These are phyloP conservation scores for Thripadectes ignobilis DNA, from an alignment of 2,797 vertebrate species.

Conservation along the genomic window DNA sequence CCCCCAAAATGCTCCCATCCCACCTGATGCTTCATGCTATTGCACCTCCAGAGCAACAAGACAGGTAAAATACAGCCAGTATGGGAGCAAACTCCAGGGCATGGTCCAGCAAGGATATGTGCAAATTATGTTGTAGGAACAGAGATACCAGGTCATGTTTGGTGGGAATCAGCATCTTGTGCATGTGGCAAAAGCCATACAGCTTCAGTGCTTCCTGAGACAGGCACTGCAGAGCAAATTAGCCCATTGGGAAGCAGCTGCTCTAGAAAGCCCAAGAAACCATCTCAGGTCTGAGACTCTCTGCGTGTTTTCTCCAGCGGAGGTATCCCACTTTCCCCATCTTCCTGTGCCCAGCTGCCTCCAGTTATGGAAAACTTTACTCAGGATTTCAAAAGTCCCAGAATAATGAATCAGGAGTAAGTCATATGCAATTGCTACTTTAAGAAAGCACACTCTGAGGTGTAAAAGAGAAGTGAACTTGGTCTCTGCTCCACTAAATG, in stretches of 20 bases:
- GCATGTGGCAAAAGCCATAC: accelerated
- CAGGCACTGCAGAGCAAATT: neutral
- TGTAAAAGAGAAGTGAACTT: neutral
- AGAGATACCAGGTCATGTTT: neutral
- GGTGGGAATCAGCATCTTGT: neutral
- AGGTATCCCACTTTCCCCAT: neutral
- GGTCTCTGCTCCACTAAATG: neutral
- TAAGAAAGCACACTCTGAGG: neutral
- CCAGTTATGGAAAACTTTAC: neutral
- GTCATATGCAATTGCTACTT: neutral
- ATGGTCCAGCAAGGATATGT: accelerated
- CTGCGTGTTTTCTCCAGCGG: neutral
- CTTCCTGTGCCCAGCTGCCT: neutral
- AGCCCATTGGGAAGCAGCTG: neutral
- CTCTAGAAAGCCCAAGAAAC: neutral
- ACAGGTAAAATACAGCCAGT: neutral
- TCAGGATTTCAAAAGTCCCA: neutral
- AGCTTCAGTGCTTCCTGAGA: neutral
- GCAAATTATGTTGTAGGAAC: neutral
- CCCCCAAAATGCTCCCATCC: neutral
- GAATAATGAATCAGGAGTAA: neutral
- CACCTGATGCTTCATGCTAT: neutral
- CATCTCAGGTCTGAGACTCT: neutral
- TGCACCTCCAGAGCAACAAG: neutral
- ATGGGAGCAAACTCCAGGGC: neutral